Percentiles rank a stretch among this genome's conserved stretches.
These are phyloP conservation scores for Asarcornis scutulata DNA, from an alignment of 2,113 vertebrate genomes.

Conservation along the genomic window DNA sequence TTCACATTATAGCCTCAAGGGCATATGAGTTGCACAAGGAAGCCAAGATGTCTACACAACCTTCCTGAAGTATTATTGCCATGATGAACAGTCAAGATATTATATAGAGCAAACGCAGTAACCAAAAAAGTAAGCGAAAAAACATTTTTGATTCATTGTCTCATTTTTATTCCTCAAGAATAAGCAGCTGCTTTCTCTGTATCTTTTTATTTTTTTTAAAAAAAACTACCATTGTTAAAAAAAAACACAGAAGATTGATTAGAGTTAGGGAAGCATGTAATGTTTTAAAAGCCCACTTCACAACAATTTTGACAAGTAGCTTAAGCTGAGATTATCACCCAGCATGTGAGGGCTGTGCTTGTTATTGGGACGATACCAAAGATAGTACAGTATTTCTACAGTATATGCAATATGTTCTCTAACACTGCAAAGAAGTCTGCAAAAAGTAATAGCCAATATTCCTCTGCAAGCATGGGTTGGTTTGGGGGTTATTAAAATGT, in stretches of 20 bases:
- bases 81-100: background rate
- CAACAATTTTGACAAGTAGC: background rate
- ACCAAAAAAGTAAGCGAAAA: background rate
- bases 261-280: background rate
- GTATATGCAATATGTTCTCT: background rate
- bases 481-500: background rate
- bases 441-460: background rate
- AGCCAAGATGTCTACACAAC: background rate
- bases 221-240: background rate
- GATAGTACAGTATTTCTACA: background rate
- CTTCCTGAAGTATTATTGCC: background rate
- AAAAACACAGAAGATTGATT: background rate
- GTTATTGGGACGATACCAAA: background rate
- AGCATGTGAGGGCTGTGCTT: background rate
- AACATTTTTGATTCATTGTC: background rate
- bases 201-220: background rate
- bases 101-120: background rate
- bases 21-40: background rate
- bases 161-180: background rate
- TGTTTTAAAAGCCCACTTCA: background rate
- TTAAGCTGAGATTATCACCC: background rate
- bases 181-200: background rate
- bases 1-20: background rate
- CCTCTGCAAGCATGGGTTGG: background rate
- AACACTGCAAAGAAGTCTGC: background rate